These are phyloP conservation scores for Zygothrica quintamaculata DNA, from an alignment of 2,888 invertebrate species.

Conservation along the genomic window DNA sequence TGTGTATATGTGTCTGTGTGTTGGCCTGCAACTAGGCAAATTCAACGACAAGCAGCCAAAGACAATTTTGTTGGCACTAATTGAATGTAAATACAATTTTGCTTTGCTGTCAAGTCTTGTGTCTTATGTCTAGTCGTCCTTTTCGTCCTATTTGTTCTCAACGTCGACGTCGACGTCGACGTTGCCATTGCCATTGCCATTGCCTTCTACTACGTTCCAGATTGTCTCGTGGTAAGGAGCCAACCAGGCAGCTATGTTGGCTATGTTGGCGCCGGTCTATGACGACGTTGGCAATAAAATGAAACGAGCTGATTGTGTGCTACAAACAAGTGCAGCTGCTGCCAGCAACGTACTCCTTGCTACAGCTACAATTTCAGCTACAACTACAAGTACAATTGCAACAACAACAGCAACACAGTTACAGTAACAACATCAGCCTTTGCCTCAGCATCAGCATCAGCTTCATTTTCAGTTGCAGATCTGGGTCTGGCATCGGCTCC, in stretches of 20 bases:
- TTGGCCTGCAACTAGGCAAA: constrained; percentile 43
- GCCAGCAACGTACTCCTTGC: constrained; percentile 26
- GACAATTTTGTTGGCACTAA: constrained; percentile 80
- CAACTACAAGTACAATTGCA: constrained; percentile 33
- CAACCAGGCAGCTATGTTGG: constrained; percentile 24
- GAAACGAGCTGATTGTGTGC: constrained; percentile 78
- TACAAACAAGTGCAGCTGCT: constrained; percentile 71
- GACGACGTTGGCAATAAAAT: constrained; percentile 77
- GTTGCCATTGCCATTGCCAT: too few species aligned
- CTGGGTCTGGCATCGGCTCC: constrained; percentile 18
- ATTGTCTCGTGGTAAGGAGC: constrained; percentile 27
- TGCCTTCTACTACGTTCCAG: too few species aligned
- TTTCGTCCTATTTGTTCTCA: constrained; percentile 8
- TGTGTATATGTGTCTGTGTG: neutral
- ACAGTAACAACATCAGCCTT: too few species aligned
- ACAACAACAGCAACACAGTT: too few species aligned
- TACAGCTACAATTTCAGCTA: constrained; percentile 4
- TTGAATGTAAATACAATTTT: constrained; percentile 81
- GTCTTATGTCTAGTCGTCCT: constrained; percentile 75
- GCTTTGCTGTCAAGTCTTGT: constrained; percentile 81
- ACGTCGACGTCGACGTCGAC: too few species aligned
- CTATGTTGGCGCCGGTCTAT: constrained; percentile 42
- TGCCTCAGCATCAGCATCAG: too few species aligned
- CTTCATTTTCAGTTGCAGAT: constrained; percentile 35
- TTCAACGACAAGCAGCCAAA: constrained; percentile 75